Evolutionary conservation across 2,797 vertebrate genomes (phyloP), one percentile per base, ranked within the genome.

Genomic region (Pempheris klunzingeri): DNA sequence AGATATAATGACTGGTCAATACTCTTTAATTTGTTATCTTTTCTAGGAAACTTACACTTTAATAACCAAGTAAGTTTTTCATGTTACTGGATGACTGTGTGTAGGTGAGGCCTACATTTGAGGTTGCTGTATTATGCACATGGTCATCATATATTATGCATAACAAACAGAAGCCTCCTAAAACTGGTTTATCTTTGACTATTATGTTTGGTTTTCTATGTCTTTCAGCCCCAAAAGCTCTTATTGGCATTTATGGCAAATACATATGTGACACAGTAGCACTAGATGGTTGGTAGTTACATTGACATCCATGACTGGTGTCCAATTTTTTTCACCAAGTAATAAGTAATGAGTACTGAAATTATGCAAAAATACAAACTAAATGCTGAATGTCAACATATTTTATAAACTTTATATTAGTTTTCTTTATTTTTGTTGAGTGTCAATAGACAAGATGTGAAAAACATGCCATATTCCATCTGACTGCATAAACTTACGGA

Each of bases 1-100:
- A 72, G 44, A 67, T 75, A 38, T 57, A 78, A 52, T 52, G 58
- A 76, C 62, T 66, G 43, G 41, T 71, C 50, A 73, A 53, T 61
- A 50, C 12, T 30, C 34, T 64, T 71, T 8, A n/a, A 26, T 44
- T 46, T 72, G 22, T 59, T 44, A 22, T 28, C 4, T 70, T 18
- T 58, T 74, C 43, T 9, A 39, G 18, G 41, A 15, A 74, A 20
- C 11, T 15, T 12, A 20, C 15, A 60, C 10, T 49, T 32, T 28
- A 36, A 36, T 44, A 49, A 50, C 2, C 12, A 10, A 41, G 15
- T 54, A n/a, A 68, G 9, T 11, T 57, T 22, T 44, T 30, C 14
- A 24, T 64, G 18, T 46, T 47, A 60, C 28, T 38, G 17, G 12
- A 70, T 49, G 32, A 28, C n/a, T n/a, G n/a, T n/a, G n/a, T n/a